Conservation (phyloP, 2,888 invertebrate species). For the Apamea monoglypha region DNA sequence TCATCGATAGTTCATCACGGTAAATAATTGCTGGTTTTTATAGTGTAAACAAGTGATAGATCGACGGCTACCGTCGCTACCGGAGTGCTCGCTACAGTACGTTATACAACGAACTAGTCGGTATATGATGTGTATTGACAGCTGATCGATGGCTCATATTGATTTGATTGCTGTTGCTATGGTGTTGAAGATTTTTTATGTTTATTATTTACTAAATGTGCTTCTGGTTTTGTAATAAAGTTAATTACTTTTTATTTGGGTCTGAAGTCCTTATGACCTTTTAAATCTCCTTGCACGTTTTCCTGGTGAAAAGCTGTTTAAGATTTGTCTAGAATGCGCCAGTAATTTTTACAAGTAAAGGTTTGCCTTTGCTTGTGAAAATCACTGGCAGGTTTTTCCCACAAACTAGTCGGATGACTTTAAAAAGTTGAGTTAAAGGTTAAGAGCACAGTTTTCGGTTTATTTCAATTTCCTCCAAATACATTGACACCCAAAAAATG, state of each 20-base stretch:
- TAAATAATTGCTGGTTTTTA: conserved; percentile 65
- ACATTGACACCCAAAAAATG: conserved; percentile 36
- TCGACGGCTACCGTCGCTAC: conserved; percentile 46
- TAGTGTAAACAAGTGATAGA: conserved; percentile 59
- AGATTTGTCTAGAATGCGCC: no score
- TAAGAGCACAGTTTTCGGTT: conserved; percentile 11
- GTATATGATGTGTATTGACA: conserved; percentile 2
- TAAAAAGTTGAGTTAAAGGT: conserved; percentile 7
- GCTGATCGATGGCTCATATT: conserved; percentile 38
- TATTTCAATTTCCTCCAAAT: conserved; percentile 25
- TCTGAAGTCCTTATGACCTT: background rate
- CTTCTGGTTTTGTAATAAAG: background rate
- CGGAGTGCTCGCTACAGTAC: background rate
- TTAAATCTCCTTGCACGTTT: background rate
- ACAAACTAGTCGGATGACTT: background rate
- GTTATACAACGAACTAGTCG: background rate
- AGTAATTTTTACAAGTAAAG: no score
- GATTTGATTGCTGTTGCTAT: conserved; percentile 2
- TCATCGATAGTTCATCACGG: conserved; percentile 63
- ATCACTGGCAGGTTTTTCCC: background rate
- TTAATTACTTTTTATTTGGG: background rate
- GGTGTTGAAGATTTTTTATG: background rate
- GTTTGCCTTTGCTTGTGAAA: background rate
- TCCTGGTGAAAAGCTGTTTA: no score
- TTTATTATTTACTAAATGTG: background rate